Evolutionary conservation across 2,888 invertebrate species (phyloP), one percentile per base, ranked within the genome.

Genomic region (Anarsia innoxiella): DNA sequence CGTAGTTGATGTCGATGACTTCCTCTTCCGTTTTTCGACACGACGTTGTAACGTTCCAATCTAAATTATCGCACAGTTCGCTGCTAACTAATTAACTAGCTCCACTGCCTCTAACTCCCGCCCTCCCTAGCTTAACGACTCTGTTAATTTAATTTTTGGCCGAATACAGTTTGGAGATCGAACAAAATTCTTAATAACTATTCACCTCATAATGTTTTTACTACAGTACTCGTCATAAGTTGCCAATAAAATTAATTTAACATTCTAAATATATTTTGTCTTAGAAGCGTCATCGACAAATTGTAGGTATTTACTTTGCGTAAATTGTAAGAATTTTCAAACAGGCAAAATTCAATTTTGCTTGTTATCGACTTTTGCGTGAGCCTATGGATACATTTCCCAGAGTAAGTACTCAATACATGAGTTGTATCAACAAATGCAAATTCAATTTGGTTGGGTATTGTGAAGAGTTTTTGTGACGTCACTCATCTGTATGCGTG

Each of bases 51-150:
- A 48, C 49, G 50, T 41, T 51, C 52, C 62, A 55, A 57, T 58
- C 56, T 60, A 67, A 74, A 73, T 77, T 74, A 75, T 67, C 70
- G 69, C 69, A 66, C 66, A 73, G 72, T 73, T 73, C 60, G 59
- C 56, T 59, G 65, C 66, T 66, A 62, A 59, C 66, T 75, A 76
- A 76, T 76, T 74, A 41, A 41, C 41, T 41, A 72, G 64, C 56
- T 73, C 66, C 67, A 67, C 67, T 69, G 64, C 59, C 60, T 51
- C 60, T 69, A 36, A 36, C 33, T 26, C 12, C 25, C 23, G 23
- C 48, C 44, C 41, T 46, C 40, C 44, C 35, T 37, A 44, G 44
- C 42, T 60, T 61, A 65, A 69, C 63, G 64, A 59, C 62, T 61
- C 55, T 48, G 57, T 66, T 69, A 66, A 70, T 71, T 72, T 66